phyloP scores from a whole-genome alignment of 2,113 vertebrate species.

The Piaya cayana region DNA sequence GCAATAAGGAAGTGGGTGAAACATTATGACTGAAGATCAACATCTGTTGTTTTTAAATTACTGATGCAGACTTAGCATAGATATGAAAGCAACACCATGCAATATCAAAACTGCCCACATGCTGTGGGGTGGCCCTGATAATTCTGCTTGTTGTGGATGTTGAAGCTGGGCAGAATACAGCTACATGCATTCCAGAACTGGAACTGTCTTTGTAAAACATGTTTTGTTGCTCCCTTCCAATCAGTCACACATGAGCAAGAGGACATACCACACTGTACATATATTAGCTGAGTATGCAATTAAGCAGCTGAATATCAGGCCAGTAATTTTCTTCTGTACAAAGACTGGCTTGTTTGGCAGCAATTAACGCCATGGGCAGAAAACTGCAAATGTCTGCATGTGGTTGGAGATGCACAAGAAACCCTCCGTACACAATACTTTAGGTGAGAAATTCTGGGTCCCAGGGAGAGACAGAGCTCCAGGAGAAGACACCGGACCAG shows the following conservation, averaged over 20 bases:
- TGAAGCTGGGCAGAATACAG: not conserved
- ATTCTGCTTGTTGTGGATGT: not conserved
- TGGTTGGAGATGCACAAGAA: not conserved
- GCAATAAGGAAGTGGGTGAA: not conserved
- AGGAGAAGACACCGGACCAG: not conserved
- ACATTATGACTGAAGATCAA: not conserved
- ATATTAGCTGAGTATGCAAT: not conserved
- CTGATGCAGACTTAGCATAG: not conserved
- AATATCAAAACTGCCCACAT: not conserved
- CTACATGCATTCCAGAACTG: not conserved
- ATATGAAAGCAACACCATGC: not conserved
- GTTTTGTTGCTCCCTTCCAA: not conserved
- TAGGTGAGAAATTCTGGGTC: not conserved
- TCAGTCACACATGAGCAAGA: accelerated
- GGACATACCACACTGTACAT: not conserved
- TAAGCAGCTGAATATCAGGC: not conserved
- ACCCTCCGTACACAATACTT: not conserved
- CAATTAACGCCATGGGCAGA: not conserved
- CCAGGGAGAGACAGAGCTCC: not conserved
- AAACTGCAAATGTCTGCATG: not conserved
- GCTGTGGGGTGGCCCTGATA: not conserved
- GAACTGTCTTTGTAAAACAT: not conserved
- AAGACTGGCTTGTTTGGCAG: not conserved
- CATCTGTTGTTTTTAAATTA: not conserved
- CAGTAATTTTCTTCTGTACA: not conserved